Evolutionary conservation across 2,888 invertebrate genomes (phyloP).

Genomic region (Idaea dimidiata): DNA sequence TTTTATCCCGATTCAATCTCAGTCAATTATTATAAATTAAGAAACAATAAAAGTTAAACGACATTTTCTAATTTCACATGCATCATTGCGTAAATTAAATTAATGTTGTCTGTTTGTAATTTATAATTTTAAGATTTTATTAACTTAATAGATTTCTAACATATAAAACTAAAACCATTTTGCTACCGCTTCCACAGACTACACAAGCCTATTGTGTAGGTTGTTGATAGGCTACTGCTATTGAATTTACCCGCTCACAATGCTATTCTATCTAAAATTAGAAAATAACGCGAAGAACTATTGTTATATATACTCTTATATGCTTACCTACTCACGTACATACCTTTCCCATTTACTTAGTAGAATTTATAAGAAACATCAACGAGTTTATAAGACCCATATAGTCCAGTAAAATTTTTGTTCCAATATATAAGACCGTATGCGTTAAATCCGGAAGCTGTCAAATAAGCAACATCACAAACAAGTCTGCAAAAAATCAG

Average conservation of each 20-base stretch:
- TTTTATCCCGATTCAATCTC: too few relatives aligned
- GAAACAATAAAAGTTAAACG: too few relatives aligned
- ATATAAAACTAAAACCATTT: not conserved
- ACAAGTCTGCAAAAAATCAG: too few relatives aligned
- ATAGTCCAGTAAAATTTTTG: too few relatives aligned
- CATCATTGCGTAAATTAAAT: not conserved
- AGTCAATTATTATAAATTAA: too few relatives aligned
- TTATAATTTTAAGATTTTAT: not conserved
- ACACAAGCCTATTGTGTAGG: not conserved
- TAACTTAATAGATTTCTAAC: not conserved
- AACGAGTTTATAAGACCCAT: too few relatives aligned
- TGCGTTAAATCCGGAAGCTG: too few relatives aligned
- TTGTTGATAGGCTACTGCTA: not conserved
- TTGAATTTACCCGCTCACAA: not conserved
- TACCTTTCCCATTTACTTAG: too few relatives aligned
- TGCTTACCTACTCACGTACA: too few relatives aligned
- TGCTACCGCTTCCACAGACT: not conserved
- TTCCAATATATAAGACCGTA: too few relatives aligned
- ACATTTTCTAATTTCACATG: not conserved
- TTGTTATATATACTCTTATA: not conserved
- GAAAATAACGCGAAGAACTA: not conserved
- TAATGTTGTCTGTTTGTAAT: not conserved
- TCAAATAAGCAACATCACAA: too few relatives aligned
- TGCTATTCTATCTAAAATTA: not conserved
- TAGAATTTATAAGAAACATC: too few relatives aligned